Percentiles rank a stretch among this genome's conserved stretches.
These are phyloP conservation scores for Apodemus speciosus DNA, from an alignment of 2,113 vertebrate genomes.

Conservation along the genomic window DNA sequence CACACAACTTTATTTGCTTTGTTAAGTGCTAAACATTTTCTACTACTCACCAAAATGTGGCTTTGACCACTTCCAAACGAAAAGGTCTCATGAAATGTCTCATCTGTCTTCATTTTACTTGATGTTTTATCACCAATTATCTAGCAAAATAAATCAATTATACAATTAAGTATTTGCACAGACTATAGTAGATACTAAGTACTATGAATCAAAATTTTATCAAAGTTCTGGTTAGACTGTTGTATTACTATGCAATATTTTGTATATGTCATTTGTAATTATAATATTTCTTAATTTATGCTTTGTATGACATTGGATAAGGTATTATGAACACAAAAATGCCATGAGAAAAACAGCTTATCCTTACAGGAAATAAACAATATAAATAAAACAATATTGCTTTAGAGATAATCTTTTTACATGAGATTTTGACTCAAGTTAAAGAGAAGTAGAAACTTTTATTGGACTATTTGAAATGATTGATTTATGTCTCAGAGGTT, in stretches of 20 bases:
- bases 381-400: not conserved
- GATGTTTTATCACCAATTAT: constrained; percentile 29
- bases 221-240: accelerated
- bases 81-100: not conserved
- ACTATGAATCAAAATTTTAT: not conserved
- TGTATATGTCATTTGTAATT: not conserved
- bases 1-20: constrained; percentile 33
- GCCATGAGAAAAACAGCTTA: not conserved
- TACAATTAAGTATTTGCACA: not conserved
- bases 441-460: not conserved
- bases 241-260: not conserved
- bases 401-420: not conserved
- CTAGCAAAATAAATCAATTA: not conserved
- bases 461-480: not conserved
- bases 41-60: not conserved
- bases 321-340: not conserved
- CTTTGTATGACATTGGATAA: not conserved
- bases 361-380: not conserved
- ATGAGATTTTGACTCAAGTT: not conserved
- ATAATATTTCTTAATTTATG: not conserved
- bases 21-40: constrained; percentile 15
- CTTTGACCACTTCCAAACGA: constrained; percentile 16
- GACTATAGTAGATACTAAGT: not conserved
- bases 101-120: constrained; percentile 36
- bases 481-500: not conserved